These are phyloP conservation scores for Mus spretus DNA, from an alignment of 2,797 vertebrate genomes.

Conservation along the genomic window DNA sequence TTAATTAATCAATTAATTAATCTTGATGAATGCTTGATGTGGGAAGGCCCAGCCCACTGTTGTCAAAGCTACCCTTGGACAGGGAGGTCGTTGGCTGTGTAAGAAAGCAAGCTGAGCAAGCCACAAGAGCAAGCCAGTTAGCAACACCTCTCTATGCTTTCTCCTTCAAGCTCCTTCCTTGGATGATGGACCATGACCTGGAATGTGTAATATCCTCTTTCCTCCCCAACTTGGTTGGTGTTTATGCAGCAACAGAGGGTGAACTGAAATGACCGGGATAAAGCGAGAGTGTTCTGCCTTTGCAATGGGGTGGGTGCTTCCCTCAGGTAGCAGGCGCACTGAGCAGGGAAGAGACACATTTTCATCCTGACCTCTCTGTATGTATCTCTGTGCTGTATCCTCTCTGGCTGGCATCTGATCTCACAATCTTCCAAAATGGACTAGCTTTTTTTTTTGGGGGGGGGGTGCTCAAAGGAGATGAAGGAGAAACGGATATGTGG, in stretches of 20 bases:
- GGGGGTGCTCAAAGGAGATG: not conserved
- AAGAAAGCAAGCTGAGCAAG: not conserved
- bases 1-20: too few relatives aligned
- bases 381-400: not conserved
- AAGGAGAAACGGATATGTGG: not conserved
- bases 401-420: too few relatives aligned
- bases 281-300: too few relatives aligned
- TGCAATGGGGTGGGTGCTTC: too few relatives aligned
- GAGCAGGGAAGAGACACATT: not conserved
- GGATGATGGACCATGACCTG: not conserved
- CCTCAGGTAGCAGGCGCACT: not conserved
- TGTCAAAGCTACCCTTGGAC: too few relatives aligned
- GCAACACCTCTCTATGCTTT: too few relatives aligned
- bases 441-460: too few relatives aligned
- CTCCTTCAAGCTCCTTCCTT: not conserved
- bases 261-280: too few relatives aligned
- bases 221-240: not conserved
- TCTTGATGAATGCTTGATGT: not conserved
- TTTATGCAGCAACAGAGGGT: not conserved
- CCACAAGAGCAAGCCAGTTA: not conserved
- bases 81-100: not conserved
- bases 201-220: not conserved
- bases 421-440: not conserved
- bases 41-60: not conserved
- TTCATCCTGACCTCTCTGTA: too few relatives aligned